A percentile compares a stretch with the other conserved stretches of the same genome.
Evolutionary conservation across 2,113 vertebrate species (phyloP).

Genomic region (Mormyrus iriodes): DNA sequence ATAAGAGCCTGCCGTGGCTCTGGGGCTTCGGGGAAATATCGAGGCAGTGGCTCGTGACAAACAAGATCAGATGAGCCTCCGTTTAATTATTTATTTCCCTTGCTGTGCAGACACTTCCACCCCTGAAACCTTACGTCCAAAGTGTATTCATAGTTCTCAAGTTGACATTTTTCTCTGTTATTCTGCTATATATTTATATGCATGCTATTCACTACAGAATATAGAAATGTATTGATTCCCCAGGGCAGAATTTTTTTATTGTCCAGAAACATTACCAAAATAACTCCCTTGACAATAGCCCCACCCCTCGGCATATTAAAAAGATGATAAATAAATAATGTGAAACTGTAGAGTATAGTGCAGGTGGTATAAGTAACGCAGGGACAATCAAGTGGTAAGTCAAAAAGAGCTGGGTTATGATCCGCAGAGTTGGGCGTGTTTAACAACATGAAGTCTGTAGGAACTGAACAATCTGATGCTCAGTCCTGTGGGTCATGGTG

Average conservation of each 20-base stretch:
- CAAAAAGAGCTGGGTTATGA: not conserved
- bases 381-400: not conserved
- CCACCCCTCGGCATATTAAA: not conserved
- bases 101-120: not conserved
- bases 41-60: not conserved
- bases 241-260: not conserved
- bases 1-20: not conserved
- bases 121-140: not conserved
- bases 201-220: not conserved
- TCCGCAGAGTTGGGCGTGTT: not conserved
- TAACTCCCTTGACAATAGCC: not conserved
- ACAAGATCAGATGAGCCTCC: not conserved
- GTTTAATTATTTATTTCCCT: not conserved
- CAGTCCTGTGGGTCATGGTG: not conserved
- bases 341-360: not conserved
- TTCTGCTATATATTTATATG: not conserved
- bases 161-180: not conserved
- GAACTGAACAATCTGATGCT: not conserved
- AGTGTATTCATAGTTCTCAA: conserved; percentile 5
- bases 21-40: not conserved
- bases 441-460: not conserved
- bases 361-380: not conserved
- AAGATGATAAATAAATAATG: not conserved
- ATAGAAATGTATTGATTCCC: not conserved
- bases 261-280: not conserved